Evolutionary conservation across 1,140 invertebrate species (phyloP).

Genomic region (Lepidurus packardi): DNA sequence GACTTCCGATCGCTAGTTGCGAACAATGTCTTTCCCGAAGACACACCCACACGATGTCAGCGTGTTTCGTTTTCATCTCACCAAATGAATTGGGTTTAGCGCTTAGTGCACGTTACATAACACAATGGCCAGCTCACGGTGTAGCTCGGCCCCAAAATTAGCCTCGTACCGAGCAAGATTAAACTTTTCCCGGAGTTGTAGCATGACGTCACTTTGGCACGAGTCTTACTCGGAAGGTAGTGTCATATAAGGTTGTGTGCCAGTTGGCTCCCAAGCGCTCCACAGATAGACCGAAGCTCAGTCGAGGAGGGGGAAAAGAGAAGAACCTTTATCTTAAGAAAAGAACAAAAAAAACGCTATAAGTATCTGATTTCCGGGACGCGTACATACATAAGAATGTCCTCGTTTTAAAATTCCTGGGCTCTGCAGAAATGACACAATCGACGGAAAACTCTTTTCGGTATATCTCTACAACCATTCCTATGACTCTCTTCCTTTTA

Average conservation of each 20-base stretch:
- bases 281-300: neutral
- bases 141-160: slow-evolving; percentile 11
- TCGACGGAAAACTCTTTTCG: neutral
- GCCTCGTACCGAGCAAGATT: neutral
- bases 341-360: neutral
- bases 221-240: neutral
- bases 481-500: neutral
- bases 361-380: neutral
- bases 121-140: neutral
- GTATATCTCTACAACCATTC: neutral
- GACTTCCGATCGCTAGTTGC: neutral
- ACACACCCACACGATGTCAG: neutral
- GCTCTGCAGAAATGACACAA: neutral
- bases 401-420: neutral
- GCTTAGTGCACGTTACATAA: neutral
- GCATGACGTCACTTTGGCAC: slow-evolving; percentile 8
- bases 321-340: neutral
- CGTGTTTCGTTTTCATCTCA: neutral
- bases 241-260: neutral
- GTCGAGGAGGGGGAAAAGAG: too few relatives aligned
- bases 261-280: neutral
- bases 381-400: too few relatives aligned
- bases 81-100: neutral
- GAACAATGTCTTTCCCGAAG: neutral
- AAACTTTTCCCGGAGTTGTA: neutral